Conservation (phyloP, 2,888 invertebrate species). For the Microplitis deprimator region DNA sequence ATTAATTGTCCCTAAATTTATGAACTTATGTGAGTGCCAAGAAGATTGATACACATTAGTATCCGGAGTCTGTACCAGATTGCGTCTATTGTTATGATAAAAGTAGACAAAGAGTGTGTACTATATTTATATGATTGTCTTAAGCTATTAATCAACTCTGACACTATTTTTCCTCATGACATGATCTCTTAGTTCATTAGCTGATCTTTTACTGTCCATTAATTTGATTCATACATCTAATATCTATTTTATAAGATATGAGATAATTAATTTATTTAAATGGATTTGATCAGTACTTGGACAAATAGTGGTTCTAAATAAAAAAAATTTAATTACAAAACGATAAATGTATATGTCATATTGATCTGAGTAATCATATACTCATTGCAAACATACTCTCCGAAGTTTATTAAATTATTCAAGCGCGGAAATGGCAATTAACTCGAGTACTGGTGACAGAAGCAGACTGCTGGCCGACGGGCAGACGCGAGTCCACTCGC, state of each 20-base stretch:
- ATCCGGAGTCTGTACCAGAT: constrained; percentile 46
- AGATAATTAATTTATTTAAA: no score
- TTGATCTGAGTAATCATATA: constrained; percentile 16
- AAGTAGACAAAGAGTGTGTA: constrained; percentile 33
- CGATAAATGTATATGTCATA: constrained; percentile 39
- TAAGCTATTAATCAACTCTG: background rate
- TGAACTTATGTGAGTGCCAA: constrained; percentile 54
- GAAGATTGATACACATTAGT: constrained; percentile 52
- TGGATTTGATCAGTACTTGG: no score
- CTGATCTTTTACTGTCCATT: background rate
- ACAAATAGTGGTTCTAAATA: no score
- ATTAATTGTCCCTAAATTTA: constrained; percentile 66
- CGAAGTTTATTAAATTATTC: constrained; percentile 70
- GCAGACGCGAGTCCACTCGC: constrained; percentile 54
- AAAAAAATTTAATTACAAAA: background rate
- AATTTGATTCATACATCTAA: no score
- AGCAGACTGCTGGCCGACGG: constrained; percentile 65
- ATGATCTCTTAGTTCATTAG: background rate
- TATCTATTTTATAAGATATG: no score
- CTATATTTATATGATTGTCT: background rate
- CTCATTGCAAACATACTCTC: constrained; percentile 50
- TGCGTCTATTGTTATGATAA: constrained; percentile 6
- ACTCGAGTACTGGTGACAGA: constrained; percentile 69
- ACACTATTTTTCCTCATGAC: background rate
- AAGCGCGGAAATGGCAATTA: constrained; percentile 70